phyloP scores from a whole-genome alignment of 2,797 vertebrate species.

The Kryptolebias ocellatus region DNA sequence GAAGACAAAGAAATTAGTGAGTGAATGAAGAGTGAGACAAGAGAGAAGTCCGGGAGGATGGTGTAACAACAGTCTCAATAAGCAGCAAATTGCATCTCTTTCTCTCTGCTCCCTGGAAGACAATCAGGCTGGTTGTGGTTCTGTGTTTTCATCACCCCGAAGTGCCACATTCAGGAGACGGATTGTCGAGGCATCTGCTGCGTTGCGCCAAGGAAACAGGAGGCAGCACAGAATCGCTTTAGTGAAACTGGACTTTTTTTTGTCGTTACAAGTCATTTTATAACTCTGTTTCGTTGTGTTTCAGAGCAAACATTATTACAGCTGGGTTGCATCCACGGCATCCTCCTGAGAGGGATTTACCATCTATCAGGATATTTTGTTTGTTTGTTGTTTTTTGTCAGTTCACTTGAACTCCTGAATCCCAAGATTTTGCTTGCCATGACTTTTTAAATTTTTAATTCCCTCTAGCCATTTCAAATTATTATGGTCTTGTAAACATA shows the following conservation, averaged over 20 bases:
- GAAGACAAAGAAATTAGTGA: slow-evolving; percentile 46
- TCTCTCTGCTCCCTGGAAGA: slow-evolving; percentile 42
- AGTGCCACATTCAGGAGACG: slow-evolving; percentile 24
- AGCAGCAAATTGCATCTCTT: slow-evolving; percentile 65
- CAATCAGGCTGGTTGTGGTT: slow-evolving; percentile 41
- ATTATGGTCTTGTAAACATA: too few species aligned
- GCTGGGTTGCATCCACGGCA: background rate
- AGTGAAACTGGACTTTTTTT: slow-evolving; percentile 14
- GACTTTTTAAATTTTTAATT: too few species aligned
- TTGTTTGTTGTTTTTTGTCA: too few species aligned
- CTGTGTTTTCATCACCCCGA: slow-evolving; percentile 47
- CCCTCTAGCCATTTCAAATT: too few species aligned
- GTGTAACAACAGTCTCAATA: slow-evolving; percentile 61
- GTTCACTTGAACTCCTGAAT: too few species aligned
- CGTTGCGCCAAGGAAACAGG: slow-evolving; percentile 24
- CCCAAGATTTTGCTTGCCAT: too few species aligned
- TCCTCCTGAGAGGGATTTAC: background rate
- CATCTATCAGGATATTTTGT: background rate
- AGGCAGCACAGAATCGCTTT: slow-evolving; percentile 18
- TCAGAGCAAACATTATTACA: background rate
- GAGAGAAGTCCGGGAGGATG: slow-evolving; percentile 39
- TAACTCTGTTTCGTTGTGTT: background rate
- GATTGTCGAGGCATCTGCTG: slow-evolving; percentile 20
- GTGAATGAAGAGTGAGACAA: slow-evolving; percentile 27
- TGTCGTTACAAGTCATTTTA: background rate